Evolutionary conservation across 2,113 vertebrate genomes (phyloP).

Genomic region (Physeter macrocephalus): DNA sequence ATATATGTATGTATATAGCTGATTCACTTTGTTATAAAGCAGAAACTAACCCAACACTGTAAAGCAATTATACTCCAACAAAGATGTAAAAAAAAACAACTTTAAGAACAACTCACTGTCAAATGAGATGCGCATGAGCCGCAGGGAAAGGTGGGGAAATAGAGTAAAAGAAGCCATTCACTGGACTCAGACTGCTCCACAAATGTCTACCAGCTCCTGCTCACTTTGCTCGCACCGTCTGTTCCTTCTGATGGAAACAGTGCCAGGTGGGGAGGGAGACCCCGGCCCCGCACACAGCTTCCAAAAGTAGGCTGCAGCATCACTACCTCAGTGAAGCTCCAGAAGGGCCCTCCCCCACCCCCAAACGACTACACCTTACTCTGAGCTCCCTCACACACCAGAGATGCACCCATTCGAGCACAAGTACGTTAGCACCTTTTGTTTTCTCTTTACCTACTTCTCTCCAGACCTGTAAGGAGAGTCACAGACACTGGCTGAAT

Average conservation of each 20-base stretch:
- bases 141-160: background rate
- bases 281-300: background rate
- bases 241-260: background rate
- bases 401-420: background rate
- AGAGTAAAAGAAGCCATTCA: background rate
- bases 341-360: no score
- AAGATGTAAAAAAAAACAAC: no score
- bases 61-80: no score
- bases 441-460: background rate
- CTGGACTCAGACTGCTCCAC: background rate
- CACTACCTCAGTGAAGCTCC: background rate
- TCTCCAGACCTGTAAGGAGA: background rate
- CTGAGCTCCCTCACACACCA: background rate
- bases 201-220: background rate
- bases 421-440: background rate
- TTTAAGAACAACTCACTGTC: background rate
- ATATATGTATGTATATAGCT: no score
- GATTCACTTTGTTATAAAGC: no score
- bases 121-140: background rate
- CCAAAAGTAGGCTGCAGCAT: background rate
- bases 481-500: background rate
- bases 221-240: background rate
- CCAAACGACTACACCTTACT: background rate
- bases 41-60: no score
- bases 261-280: no score